These are phyloP conservation scores for Podiceps cristatus DNA, from an alignment of 2,113 vertebrate species.

Conservation along the genomic window DNA sequence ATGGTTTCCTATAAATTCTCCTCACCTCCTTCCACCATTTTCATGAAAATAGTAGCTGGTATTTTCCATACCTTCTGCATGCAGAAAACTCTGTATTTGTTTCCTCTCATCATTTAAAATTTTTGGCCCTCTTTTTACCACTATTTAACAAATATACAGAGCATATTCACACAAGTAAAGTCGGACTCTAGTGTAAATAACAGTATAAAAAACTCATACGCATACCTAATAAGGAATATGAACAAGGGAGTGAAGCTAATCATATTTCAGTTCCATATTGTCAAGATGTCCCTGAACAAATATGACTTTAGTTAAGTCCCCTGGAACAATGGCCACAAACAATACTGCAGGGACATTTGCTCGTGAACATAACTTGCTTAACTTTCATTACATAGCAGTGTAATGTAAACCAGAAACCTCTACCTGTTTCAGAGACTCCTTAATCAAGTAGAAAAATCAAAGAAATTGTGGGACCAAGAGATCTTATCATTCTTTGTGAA, in stretches of 20 bases:
- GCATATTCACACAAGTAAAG: not conserved
- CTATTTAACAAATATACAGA: not conserved
- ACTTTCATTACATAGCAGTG: not conserved
- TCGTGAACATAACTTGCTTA: not conserved
- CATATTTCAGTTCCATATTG: not conserved
- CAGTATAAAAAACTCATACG: not conserved
- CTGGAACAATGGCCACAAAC: not conserved
- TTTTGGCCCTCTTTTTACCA: not conserved
- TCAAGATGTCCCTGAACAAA: not conserved
- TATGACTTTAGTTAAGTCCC: not conserved
- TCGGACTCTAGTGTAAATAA: not conserved
- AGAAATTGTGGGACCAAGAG: not conserved
- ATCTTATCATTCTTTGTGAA: not conserved
- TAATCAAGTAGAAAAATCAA: not conserved
- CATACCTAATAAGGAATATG: not conserved
- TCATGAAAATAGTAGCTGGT: not conserved
- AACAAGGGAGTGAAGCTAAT: not conserved
- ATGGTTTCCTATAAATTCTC: not conserved
- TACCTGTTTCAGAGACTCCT: not conserved
- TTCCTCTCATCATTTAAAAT: not conserved
- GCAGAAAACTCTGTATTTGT: not conserved
- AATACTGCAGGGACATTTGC: not conserved
- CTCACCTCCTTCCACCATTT: not conserved
- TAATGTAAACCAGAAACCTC: not conserved
- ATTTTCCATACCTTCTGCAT: not conserved